Conservation (phyloP, 53 echinoderm and acorn worm species). For the Henricia sp. region DNA sequence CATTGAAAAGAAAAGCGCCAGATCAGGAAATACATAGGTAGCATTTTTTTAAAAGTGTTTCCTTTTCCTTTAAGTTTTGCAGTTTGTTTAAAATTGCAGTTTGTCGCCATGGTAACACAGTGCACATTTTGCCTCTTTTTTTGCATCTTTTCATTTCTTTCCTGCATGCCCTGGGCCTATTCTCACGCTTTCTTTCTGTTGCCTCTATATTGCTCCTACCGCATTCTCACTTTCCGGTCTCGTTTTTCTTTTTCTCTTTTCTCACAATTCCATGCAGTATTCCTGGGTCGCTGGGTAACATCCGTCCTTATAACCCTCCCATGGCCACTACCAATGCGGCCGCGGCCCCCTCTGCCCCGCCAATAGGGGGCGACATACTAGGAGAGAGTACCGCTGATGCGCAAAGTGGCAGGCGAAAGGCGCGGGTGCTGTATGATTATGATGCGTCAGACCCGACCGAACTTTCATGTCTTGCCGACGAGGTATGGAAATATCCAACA, state of each 20-base stretch:
- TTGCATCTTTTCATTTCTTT: too few species aligned
- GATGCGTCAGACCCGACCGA: slow-evolving; percentile 94
- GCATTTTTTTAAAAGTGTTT: too few species aligned
- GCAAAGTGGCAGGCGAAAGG: slow-evolving; percentile 85
- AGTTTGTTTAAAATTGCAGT: too few species aligned
- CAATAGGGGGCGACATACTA: slow-evolving; percentile 66
- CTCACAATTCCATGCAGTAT: slow-evolving; percentile 63
- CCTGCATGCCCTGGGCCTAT: not conserved
- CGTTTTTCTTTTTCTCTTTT: not conserved
- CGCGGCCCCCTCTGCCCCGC: slow-evolving; percentile 67
- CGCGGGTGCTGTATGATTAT: slow-evolving; percentile 98
- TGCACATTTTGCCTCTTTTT: too few species aligned
- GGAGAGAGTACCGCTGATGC: slow-evolving; percentile 67
- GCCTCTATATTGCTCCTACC: not conserved
- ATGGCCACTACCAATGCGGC: slow-evolving; percentile 56
- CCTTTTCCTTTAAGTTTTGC: too few species aligned
- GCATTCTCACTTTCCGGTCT: not conserved
- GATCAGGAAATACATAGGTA: too few species aligned
- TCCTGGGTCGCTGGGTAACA: slow-evolving; percentile 82
- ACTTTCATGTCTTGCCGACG: slow-evolving; percentile 94
- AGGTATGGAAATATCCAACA: slow-evolving; percentile 94
- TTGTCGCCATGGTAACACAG: too few species aligned
- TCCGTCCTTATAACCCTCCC: slow-evolving; percentile 67
- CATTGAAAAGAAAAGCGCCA: too few species aligned
- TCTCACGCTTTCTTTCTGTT: slow-evolving; percentile 12